Evolutionary conservation across 2,888 invertebrate genomes (phyloP).

Genomic region (Scaptomyza flava): DNA sequence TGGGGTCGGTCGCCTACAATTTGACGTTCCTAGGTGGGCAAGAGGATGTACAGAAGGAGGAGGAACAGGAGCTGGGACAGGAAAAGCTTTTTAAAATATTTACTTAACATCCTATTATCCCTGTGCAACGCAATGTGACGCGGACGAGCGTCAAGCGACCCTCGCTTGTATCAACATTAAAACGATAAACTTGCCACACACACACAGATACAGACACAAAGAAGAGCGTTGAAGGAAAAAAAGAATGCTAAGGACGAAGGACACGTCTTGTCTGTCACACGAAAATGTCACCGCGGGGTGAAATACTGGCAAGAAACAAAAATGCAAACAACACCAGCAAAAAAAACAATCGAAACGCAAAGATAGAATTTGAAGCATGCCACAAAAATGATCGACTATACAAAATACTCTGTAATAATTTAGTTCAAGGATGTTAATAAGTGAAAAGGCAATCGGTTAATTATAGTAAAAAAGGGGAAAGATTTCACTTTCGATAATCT

Average conservation of each 20-base stretch:
- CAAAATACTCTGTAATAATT: conserved; percentile 21
- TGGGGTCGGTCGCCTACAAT: conserved; percentile 64
- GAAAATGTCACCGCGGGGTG: conserved; percentile 83
- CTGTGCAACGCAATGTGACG: conserved; percentile 56
- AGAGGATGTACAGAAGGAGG: neutral
- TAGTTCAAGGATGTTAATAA: neutral
- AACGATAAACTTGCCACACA: conserved; percentile 76
- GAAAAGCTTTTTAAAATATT: conserved; percentile 73
- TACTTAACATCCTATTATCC: conserved; percentile 81
- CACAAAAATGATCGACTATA: neutral
- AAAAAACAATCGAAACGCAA: conserved; percentile 25
- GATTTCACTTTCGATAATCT: no score
- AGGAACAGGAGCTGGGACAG: neutral
- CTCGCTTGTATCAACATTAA: conserved; percentile 77
- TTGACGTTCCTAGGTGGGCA: conserved; percentile 17
- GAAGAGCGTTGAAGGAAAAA: conserved; percentile 4
- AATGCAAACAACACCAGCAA: conserved; percentile 54
- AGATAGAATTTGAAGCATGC: neutral
- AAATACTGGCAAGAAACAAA: conserved; percentile 71
- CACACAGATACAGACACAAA: neutral
- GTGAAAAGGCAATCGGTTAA: no score
- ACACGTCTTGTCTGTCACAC: conserved; percentile 83
- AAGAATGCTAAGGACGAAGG: conserved; percentile 77
- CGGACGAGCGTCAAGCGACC: conserved; percentile 58
- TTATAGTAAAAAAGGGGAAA: no score